These are phyloP conservation scores for Scaptomyza tumidula DNA, from an alignment of 2,888 invertebrate species.

Conservation along the genomic window DNA sequence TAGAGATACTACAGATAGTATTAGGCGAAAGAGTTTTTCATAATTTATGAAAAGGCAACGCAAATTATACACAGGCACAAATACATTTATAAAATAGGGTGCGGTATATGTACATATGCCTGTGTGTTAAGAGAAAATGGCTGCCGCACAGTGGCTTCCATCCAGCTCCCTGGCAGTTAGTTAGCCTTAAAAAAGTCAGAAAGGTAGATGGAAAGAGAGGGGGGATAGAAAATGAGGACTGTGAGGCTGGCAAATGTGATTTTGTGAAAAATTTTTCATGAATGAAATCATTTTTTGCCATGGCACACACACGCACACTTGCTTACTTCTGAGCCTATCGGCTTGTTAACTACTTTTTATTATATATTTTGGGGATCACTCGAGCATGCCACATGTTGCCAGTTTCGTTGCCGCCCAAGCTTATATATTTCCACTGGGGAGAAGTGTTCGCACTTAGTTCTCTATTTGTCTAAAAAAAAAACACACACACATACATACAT, in stretches of 20 bases:
- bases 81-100: too few relatives aligned
- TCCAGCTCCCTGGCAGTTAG: conserved; percentile 43
- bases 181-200: conserved; percentile 30
- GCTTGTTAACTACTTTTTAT: conserved; percentile 61
- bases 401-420: conserved; percentile 7
- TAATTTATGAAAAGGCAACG: conserved; percentile 71
- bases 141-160: conserved; percentile 47
- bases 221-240: not conserved
- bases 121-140: conserved; percentile 63
- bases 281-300: conserved; percentile 65
- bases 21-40: conserved; percentile 49
- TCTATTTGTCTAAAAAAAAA: conserved; percentile 21
- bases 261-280: conserved; percentile 72
- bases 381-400: conserved; percentile 59
- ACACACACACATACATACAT: not conserved
- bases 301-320: not conserved
- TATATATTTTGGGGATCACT: conserved; percentile 67
- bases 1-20: conserved; percentile 28
- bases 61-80: too few relatives aligned
- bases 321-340: conserved; percentile 19
- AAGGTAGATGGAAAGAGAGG: not conserved
- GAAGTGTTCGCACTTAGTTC: conserved; percentile 39
- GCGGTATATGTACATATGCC: conserved; percentile 12
- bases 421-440: conserved; percentile 26
- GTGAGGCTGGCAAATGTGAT: conserved; percentile 50